A percentile compares a stretch with the other conserved stretches of the same genome.
Evolutionary conservation across 1,140 invertebrate species (phyloP).

Genomic region (Drosophila takahashii): DNA sequence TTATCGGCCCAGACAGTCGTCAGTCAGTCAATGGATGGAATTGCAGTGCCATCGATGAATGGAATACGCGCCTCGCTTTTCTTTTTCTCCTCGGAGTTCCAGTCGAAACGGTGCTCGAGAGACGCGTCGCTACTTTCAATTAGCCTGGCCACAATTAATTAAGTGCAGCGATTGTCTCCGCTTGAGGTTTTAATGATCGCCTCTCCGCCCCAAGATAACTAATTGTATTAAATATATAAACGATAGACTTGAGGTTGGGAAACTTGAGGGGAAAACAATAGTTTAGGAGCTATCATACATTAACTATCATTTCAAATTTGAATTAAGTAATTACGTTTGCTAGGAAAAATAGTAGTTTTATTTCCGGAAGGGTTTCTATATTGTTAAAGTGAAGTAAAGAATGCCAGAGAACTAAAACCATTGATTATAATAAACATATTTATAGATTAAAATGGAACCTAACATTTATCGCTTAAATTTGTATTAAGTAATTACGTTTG

Average conservation of each 20-base stretch:
- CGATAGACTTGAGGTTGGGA: not conserved
- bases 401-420: too few species aligned
- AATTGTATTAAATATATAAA: slow-evolving; percentile 23
- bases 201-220: slow-evolving; percentile 15
- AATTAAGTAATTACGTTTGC: not conserved
- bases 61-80: slow-evolving; percentile 63
- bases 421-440: too few species aligned
- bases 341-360: not conserved
- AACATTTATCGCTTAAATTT: too few species aligned
- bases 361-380: too few species aligned
- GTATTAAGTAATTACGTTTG: slow-evolving; percentile 2
- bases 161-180: slow-evolving; percentile 25
- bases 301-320: not conserved
- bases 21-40: slow-evolving; percentile 38
- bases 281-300: not conserved
- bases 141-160: slow-evolving; percentile 56
- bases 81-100: slow-evolving; percentile 29
- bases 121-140: slow-evolving; percentile 75
- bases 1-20: slow-evolving; percentile 65
- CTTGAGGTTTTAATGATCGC: slow-evolving; percentile 21
- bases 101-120: slow-evolving; percentile 69
- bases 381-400: too few species aligned
- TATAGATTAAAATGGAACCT: too few species aligned
- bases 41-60: slow-evolving; percentile 40
- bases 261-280: not conserved